Evolutionary conservation across 2,797 vertebrate species (phyloP).

Genomic region (Pseudomugil gertrudae): DNA sequence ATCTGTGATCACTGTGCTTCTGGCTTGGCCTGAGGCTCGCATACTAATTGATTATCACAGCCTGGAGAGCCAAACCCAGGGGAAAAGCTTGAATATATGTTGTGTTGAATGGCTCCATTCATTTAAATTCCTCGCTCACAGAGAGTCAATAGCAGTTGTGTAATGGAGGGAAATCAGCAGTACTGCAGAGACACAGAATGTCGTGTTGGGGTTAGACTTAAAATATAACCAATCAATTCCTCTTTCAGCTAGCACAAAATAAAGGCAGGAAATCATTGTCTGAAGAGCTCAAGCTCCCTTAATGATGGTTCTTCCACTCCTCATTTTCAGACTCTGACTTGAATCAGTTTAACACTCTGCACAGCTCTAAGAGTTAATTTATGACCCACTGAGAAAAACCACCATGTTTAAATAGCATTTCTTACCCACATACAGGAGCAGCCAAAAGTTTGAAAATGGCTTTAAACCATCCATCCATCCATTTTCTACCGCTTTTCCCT

Average conservation of each 20-base stretch:
- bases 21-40: constrained; percentile 45
- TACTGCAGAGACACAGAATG: constrained; percentile 18
- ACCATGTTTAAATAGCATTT: neutral
- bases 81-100: constrained; percentile 47
- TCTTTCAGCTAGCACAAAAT: neutral
- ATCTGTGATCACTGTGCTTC: constrained; percentile 47
- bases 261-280: neutral
- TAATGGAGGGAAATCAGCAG: constrained; percentile 34
- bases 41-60: constrained; percentile 54
- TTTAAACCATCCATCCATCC: neutral
- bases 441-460: neutral
- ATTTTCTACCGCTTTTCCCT: no score
- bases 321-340: neutral
- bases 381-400: neutral
- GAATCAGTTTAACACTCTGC: neutral
- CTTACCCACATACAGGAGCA: neutral
- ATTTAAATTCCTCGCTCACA: constrained; percentile 47
- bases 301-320: neutral
- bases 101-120: constrained; percentile 44
- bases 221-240: constrained; percentile 52
- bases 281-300: neutral
- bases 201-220: constrained; percentile 10
- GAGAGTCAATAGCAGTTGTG: constrained; percentile 41
- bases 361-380: neutral
- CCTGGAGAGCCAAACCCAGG: constrained; percentile 38